A percentile compares a stretch with the other conserved stretches of the same genome.
These are phyloP conservation scores for Smutsia gigantea DNA, from an alignment of 2,797 vertebrate species.

Conservation along the genomic window DNA sequence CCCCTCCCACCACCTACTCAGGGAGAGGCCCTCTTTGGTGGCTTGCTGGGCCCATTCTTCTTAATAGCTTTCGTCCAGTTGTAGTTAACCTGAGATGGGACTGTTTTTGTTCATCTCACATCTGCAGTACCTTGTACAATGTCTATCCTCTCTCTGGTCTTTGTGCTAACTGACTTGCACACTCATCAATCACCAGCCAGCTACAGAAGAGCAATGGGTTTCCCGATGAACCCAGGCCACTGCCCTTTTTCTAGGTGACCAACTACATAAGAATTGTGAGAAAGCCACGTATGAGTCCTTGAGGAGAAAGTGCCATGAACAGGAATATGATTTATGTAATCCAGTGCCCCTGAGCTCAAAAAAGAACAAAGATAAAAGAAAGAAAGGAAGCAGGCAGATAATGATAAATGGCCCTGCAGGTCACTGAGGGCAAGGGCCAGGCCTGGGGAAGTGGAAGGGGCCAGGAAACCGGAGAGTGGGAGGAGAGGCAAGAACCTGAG, in stretches of 20 bases:
- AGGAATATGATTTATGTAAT: not conserved
- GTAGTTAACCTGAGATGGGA: not conserved
- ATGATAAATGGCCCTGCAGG: accelerated
- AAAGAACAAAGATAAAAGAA: not conserved
- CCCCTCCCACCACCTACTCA: not conserved
- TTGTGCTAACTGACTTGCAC: not conserved
- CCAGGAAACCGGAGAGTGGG: not conserved
- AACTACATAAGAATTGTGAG: not conserved
- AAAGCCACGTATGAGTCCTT: not conserved
- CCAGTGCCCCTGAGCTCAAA: not conserved
- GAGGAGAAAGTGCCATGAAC: not conserved
- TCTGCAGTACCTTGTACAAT: not conserved
- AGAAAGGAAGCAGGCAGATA: not conserved
- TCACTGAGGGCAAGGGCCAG: not conserved
- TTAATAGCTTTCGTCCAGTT: not conserved
- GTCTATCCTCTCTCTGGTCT: not conserved
- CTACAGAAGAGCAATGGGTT: not conserved
- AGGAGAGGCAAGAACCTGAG: not conserved
- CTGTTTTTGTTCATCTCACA: no score
- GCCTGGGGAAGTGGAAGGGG: not conserved
- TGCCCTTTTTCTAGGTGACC: not conserved
- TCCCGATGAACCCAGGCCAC: not conserved
- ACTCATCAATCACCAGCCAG: not conserved
- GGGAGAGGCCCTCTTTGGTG: not conserved
- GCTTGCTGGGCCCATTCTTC: not conserved